Conservation (phyloP, 2,888 invertebrate species). For the Ceratothoa steindachneri region DNA sequence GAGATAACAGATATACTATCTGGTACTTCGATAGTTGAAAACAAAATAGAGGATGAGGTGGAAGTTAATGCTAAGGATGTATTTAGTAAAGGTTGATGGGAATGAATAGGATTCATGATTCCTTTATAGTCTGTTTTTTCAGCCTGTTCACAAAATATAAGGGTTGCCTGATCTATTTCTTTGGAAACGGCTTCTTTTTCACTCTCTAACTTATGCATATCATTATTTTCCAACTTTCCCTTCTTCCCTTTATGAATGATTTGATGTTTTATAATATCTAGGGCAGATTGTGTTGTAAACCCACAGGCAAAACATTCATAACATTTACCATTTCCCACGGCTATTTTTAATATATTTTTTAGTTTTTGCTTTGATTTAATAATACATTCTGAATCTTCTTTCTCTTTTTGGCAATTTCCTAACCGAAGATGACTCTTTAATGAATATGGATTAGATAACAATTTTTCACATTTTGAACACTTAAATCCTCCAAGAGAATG, state of each 20-base stretch:
- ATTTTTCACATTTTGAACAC: neutral
- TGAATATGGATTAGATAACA: neutral
- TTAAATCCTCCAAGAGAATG: neutral
- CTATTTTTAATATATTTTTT: neutral
- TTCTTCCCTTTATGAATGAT: neutral
- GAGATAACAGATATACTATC: neutral
- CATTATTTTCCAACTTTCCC: neutral
- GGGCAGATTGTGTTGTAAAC: neutral
- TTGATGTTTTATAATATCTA: neutral
- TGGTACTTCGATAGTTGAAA: neutral
- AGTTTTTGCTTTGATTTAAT: too few relatives aligned
- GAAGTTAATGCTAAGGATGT: too few relatives aligned
- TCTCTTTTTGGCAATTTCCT: neutral
- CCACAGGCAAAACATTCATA: conserved; percentile 9
- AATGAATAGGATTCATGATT: neutral
- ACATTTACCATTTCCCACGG: neutral
- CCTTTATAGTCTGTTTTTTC: neutral
- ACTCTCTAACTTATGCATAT: neutral
- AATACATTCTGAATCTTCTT: neutral
- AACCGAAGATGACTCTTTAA: neutral
- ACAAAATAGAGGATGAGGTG: neutral
- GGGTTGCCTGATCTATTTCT: neutral
- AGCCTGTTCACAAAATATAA: neutral
- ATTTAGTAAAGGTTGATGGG: neutral
- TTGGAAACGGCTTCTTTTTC: neutral